Evolutionary conservation across 2,113 vertebrate genomes (phyloP), one percentile per base, ranked within the genome.

Genomic region (Epinephelus moara): DNA sequence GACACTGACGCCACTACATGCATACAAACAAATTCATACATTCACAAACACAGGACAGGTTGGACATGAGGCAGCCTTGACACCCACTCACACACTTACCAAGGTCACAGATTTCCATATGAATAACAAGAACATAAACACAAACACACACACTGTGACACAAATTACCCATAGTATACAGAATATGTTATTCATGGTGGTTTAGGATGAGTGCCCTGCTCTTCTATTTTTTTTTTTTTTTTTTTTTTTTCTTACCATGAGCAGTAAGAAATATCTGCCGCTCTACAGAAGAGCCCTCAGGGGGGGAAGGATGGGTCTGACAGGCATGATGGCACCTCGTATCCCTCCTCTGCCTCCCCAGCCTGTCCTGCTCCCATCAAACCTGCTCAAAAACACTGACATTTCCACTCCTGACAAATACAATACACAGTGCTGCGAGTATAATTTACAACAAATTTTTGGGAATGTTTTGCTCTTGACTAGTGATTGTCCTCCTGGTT

Each of bases 301-400:
- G 64, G 63, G 23, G 27, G 13, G 18, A 37, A 62, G 45, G 47
- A 75, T 0, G 0, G 30, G 49, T 78, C 59, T 86, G 90, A 90
- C 91, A 89, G 87, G 12, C 33, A 50, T 14, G 79, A 78, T 90
- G 78, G 57, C 70, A 64, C 52, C 76, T 84, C 10, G 55, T 42
- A 70, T 81, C 70, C 72, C 42, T 69, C 59, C 63, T 59, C 82
- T 56, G 40, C 15, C 60, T 68, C 67, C 60, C 19, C 75, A 68
- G 69, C 72, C 50, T 80, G 67, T 78, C 78, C 67, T 40, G 57
- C 73, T 89, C 57, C 79, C 25, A 61, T 84, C 84, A 77, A 21
- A 42, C 59, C 49, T 75, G 33, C 57, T 55, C 61, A 69, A 86
- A 37, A 84, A 78, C 70, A 12, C 30, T 88, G 82, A 70, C 66